Evolutionary conservation across 2,113 vertebrate genomes (phyloP).

Genomic region (Marmota flaviventris): DNA sequence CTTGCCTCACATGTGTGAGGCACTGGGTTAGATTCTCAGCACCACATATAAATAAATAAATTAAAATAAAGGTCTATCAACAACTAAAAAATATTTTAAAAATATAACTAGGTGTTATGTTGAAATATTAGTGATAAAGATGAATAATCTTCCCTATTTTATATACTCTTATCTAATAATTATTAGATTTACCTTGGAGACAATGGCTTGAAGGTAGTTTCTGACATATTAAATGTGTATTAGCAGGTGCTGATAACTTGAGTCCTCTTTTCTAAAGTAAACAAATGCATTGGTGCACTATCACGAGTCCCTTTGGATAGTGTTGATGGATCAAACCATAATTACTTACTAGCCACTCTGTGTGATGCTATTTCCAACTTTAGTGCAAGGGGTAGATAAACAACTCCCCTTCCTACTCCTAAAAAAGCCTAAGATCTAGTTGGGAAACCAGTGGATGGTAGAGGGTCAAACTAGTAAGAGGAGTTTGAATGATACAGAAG

Average conservation of each 20-base stretch:
- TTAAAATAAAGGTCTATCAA: too few relatives aligned
- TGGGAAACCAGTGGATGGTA: not conserved
- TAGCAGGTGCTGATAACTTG: not conserved
- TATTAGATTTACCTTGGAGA: not conserved
- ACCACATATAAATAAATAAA: too few relatives aligned
- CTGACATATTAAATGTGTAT: not conserved
- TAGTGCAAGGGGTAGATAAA: conserved; percentile 6
- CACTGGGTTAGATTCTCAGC: too few relatives aligned
- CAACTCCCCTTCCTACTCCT: not conserved
- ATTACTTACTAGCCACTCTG: conserved; percentile 43
- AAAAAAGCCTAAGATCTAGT: not conserved
- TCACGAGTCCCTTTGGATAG: not conserved
- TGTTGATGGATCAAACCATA: conserved; percentile 35
- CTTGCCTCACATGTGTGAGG: too few relatives aligned
- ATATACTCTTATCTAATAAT: not conserved
- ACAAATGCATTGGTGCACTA: not conserved
- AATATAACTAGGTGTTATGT: not conserved
- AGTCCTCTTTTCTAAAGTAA: conserved; percentile 16
- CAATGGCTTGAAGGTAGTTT: not conserved
- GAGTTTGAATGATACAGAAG: not conserved
- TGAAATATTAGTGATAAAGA: not conserved
- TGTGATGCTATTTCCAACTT: not conserved
- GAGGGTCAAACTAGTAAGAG: not conserved
- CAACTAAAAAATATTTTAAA: too few relatives aligned
- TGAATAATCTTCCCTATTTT: not conserved